Conservation (phyloP, 2,797 vertebrate species). For the Rhinichthys osculus region DNA sequence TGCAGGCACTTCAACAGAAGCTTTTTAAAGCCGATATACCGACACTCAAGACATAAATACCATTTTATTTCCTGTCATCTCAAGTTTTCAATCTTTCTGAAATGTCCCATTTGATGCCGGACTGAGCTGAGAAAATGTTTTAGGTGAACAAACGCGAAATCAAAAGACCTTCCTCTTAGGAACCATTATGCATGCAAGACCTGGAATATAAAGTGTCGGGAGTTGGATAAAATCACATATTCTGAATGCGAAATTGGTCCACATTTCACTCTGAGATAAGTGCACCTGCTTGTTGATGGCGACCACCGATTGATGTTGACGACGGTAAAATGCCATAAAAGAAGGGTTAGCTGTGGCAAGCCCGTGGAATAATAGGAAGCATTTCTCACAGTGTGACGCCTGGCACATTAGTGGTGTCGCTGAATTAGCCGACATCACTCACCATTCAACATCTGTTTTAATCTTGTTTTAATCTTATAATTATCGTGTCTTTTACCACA, state of each 20-base stretch:
- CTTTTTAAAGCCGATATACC: constrained; percentile 16
- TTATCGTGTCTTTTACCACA: background rate
- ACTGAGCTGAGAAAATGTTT: constrained; percentile 19
- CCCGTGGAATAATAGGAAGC: constrained; percentile 1
- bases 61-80: constrained; percentile 40
- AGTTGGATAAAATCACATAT: constrained; percentile 27
- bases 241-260: constrained; percentile 21
- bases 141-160: constrained; percentile 2
- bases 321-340: constrained; percentile 1
- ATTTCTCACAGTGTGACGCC: constrained; percentile 27
- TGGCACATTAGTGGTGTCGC: background rate
- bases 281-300: constrained; percentile 23
- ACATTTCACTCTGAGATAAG: constrained; percentile 35
- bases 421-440: constrained; percentile 15
- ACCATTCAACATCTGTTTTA: constrained; percentile 1
- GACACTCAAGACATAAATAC: constrained; percentile 22
- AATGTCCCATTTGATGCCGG: constrained; percentile 5
- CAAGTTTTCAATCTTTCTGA: constrained; percentile 18
- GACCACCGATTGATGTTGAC: constrained; percentile 37
- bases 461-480: background rate
- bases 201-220: constrained; percentile 10
- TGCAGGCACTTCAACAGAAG: constrained; percentile 28
- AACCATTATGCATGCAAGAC: constrained; percentile 18
- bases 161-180: constrained; percentile 11
- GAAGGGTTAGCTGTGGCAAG: background rate